Conservation (phyloP, 2,113 vertebrate species). For the Megalops atlanticus region DNA sequence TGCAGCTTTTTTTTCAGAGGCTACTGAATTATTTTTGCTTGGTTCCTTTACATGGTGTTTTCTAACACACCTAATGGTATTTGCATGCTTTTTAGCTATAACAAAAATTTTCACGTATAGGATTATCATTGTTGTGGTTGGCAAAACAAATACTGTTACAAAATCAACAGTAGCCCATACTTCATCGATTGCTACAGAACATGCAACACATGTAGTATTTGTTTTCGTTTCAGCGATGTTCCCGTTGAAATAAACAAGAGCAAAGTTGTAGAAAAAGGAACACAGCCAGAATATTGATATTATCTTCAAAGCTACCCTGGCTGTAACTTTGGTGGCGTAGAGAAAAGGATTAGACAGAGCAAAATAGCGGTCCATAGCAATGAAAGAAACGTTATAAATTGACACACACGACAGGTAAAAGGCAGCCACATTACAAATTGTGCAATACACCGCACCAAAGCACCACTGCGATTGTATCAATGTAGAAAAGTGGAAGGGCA, state of each 20-base stretch:
- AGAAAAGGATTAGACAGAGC: constrained; percentile 32
- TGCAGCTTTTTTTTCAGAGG: constrained; percentile 19
- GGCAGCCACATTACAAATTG: constrained; percentile 1
- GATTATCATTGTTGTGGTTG: constrained; percentile 16
- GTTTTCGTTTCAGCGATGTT: constrained; percentile 20
- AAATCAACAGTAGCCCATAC: constrained; percentile 18
- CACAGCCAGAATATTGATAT: not conserved
- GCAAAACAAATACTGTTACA: constrained; percentile 12
- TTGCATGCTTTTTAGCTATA: constrained; percentile 19
- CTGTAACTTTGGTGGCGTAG: constrained; percentile 24
- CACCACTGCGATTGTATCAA: constrained; percentile 44
- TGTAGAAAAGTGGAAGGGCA: constrained; percentile 67
- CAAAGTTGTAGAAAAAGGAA: constrained; percentile 18
- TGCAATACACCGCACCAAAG: constrained; percentile 25
- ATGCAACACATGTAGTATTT: constrained; percentile 37
- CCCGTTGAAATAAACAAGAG: not conserved
- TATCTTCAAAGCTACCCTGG: not conserved
- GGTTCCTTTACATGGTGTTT: not conserved
- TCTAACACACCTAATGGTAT: not conserved
- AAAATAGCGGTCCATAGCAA: constrained; percentile 26
- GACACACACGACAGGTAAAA: not conserved
- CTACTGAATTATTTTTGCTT: not conserved
- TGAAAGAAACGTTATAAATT: constrained; percentile 29
- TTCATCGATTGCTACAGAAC: not conserved
- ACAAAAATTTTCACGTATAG: constrained; percentile 34